Conservation (phyloP, 2,113 vertebrate species). For the Sinocyclocheilus grahami region DNA sequence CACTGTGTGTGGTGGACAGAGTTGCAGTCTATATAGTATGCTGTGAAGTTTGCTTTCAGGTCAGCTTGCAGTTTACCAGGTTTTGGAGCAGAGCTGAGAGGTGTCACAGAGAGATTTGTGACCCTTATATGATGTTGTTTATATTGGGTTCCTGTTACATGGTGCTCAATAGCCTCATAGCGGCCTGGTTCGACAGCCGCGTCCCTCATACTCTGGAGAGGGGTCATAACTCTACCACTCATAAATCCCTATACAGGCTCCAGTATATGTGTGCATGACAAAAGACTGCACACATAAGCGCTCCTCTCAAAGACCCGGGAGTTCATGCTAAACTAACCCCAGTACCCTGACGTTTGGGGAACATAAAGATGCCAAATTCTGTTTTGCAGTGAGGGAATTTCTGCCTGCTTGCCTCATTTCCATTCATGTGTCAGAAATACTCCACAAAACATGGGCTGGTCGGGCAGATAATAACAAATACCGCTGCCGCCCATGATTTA, state of each 20-base stretch:
- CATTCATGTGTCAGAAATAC: neutral
- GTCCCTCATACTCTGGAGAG: conserved; percentile 4
- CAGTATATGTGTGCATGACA: conserved; percentile 12
- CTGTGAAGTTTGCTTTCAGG: neutral
- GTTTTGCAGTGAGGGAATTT: neutral
- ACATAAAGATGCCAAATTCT: conserved; percentile 25
- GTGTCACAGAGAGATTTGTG: conserved; percentile 30
- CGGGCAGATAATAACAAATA: conserved; percentile 21
- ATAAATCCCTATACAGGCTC: conserved; percentile 20
- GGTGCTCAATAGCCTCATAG: neutral
- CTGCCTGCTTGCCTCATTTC: neutral
- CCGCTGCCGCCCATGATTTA: neutral
- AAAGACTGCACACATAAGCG: neutral
- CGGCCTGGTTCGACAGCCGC: neutral
- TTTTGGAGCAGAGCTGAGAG: neutral
- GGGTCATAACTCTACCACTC: conserved; percentile 40
- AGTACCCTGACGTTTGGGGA: neutral
- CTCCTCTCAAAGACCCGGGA: neutral
- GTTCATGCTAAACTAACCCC: conserved; percentile 12
- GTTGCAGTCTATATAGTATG: neutral
- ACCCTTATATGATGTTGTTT: conserved; percentile 35
- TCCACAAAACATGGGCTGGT: neutral
- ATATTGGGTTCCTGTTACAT: conserved; percentile 36
- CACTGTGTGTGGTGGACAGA: neutral
- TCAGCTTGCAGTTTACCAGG: neutral